Base-by-base conservation (phyloP, 2,888 invertebrate species). In the Leptopilina myrica region DNA sequence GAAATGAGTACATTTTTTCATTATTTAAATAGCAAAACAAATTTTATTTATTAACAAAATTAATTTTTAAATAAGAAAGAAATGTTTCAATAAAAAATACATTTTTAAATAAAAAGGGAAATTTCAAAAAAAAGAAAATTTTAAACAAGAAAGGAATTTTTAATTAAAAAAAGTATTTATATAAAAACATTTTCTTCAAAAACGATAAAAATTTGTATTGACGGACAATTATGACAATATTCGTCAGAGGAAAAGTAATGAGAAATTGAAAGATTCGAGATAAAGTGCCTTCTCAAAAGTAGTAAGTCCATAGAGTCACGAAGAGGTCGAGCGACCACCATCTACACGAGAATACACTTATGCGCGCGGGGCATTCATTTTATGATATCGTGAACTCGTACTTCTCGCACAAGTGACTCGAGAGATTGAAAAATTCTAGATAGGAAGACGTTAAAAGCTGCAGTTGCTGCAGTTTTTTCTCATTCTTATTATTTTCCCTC, bases 201-300 rank as follows among this genome's bases (percentile, higher is more conserved):
- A 33, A 33, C 33, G 33, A 33, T 33, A 33, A 33, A 33, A 33
- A 33, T 33, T 33, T 33, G 3, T 33, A 33, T 33, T 33, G 33
- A 33, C 33, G 33, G 33, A 33, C 3, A 33, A 33, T 33, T 33
- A 33, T 33, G 33, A 33, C 33, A 33, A 33, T 33, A 33, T 33
- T 33, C 33, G 33, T 33, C 5, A 5, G 33, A 33, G 33, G 33
- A 33, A 33, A 33, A 33, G 33, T 33, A 87, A 88, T 87, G 88
- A 88, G 87, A 87, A 88, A 90, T 90, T 89, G 89, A 89, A 90
- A 90, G 90, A 89, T 90, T 86, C 82, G 77, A 87, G 89, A 89
- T 89, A 90, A 83, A 79, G 76, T 79, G 66, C 76, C 80, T 49
- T 49, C 12, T 49, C 1, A 4, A 9, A 49, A 49, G 85, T 12